A percentile compares a stretch with the other conserved stretches of the same genome.
phyloP scores from a whole-genome alignment of 92 coral and sea anemone genomes.

The Chrysogorgia sp. region DNA sequence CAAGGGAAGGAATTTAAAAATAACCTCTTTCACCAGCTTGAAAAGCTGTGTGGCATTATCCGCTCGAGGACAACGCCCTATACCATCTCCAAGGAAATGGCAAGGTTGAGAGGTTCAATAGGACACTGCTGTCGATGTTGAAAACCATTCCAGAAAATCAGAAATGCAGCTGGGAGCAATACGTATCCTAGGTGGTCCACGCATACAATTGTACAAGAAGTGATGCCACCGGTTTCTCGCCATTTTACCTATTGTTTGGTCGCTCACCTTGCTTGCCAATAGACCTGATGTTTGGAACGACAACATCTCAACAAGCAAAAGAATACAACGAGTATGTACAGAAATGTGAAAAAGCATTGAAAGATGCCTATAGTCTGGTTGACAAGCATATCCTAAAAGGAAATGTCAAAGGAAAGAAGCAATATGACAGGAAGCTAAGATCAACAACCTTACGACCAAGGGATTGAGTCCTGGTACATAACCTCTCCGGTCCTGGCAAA shows the following conservation, averaged over 20 bases:
- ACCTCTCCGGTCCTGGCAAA: conserved; percentile 6
- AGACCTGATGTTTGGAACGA: conserved; percentile 40
- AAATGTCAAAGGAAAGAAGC: not conserved
- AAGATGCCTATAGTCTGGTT: conserved; percentile 28
- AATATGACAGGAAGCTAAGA: conserved; percentile 4
- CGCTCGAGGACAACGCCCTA: conserved; percentile 1
- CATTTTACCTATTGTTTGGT: conserved; percentile 50
- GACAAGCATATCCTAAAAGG: not conserved
- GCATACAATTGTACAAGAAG: conserved; percentile 57
- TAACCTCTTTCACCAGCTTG: conserved; percentile 6
- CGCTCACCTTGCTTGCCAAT: conserved; percentile 50
- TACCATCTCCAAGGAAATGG: conserved; percentile 21
- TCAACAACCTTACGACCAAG: not conserved
- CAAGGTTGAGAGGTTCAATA: conserved; percentile 16
- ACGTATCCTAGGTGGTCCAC: conserved; percentile 51
- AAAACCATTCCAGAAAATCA: conserved; percentile 9
- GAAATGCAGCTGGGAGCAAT: conserved; percentile 42
- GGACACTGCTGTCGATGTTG: conserved; percentile 10
- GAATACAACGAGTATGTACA: conserved; percentile 9
- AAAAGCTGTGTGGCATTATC: not conserved
- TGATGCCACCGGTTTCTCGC: conserved; percentile 54
- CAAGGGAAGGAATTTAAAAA: conserved; percentile 62
- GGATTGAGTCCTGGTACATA: conserved; percentile 11
- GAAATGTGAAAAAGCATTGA: conserved; percentile 30
- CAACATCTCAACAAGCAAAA: not conserved